These are phyloP conservation scores for Aleiodes sp. DNA, from an alignment of 1,140 invertebrate species.

Conservation along the genomic window DNA sequence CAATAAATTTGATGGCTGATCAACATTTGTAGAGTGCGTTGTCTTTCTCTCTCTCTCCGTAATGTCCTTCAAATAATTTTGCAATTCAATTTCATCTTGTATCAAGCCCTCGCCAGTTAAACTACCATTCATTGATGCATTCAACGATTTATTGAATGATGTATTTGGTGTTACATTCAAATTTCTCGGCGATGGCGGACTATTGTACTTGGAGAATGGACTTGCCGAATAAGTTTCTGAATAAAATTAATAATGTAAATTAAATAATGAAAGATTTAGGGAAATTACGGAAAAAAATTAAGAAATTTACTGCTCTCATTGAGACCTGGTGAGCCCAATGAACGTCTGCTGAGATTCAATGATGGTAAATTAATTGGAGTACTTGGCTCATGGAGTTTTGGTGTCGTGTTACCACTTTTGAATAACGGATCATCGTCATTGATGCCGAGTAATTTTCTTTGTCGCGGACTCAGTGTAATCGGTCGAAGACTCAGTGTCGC, in stretches of 20 bases:
- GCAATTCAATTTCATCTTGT: constrained; percentile 51
- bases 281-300: too few relatives aligned
- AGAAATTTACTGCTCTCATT: constrained; percentile 54
- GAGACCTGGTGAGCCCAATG: constrained; percentile 46
- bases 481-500: constrained; percentile 46
- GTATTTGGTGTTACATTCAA: constrained; percentile 46
- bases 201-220: constrained; percentile 51
- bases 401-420: constrained; percentile 38
- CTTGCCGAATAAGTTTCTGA: constrained; percentile 50
- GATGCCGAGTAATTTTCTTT: constrained; percentile 52
- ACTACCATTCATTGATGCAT: constrained; percentile 49
- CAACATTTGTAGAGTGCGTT: constrained; percentile 47
- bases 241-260: constrained; percentile 17
- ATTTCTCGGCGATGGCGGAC: constrained; percentile 42
- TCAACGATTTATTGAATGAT: constrained; percentile 51
- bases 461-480: constrained; percentile 43
- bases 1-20: constrained; percentile 59
- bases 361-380: constrained; percentile 47
- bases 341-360: constrained; percentile 50
- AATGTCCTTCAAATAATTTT: constrained; percentile 54
- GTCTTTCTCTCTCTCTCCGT: constrained; percentile 48
- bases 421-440: constrained; percentile 54
- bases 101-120: constrained; percentile 55
- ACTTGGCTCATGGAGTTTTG: constrained; percentile 41
- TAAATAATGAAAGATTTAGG: not conserved